phyloP scores from a whole-genome alignment of 1,140 invertebrate species.

The Homarus americanus region DNA sequence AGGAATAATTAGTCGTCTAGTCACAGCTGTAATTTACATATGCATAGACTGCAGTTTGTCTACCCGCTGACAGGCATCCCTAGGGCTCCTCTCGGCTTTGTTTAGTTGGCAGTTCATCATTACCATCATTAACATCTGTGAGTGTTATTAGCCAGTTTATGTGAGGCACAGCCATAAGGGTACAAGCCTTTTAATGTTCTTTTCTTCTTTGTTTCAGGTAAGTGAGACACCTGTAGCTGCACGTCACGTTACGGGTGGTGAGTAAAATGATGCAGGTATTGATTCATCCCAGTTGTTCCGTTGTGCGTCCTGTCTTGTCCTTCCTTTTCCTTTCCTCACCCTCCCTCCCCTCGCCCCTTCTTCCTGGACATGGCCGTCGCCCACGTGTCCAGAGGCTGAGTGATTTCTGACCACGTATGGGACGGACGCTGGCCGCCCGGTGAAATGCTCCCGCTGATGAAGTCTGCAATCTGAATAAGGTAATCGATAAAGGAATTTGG shows the following conservation, averaged over 20 bases:
- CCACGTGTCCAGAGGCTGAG: constrained; percentile 41
- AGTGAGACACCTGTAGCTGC: constrained; percentile 1
- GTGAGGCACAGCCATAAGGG: not conserved
- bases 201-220: constrained; percentile 40
- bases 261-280: not conserved
- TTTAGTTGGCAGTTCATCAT: not conserved
- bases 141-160: not conserved
- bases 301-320: not conserved
- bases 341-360: constrained; percentile 1
- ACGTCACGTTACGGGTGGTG: not conserved
- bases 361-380: not conserved
- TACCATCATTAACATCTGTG: not conserved
- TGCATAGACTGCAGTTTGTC: constrained; percentile 43
- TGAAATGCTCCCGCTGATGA: constrained; percentile 51
- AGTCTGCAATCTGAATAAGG: constrained; percentile 69
- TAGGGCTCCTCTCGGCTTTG: not conserved
- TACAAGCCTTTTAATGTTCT: not conserved
- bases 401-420: constrained; percentile 41
- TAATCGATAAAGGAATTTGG: constrained; percentile 71
- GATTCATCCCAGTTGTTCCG: not conserved
- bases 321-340: not conserved
- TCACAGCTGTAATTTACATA: constrained; percentile 40
- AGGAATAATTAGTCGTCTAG: constrained; percentile 38
- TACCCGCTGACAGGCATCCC: constrained; percentile 4
- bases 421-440: constrained; percentile 8